phyloP scores from a whole-genome alignment of 1,140 invertebrate species.

The Papilio aristodemus region DNA sequence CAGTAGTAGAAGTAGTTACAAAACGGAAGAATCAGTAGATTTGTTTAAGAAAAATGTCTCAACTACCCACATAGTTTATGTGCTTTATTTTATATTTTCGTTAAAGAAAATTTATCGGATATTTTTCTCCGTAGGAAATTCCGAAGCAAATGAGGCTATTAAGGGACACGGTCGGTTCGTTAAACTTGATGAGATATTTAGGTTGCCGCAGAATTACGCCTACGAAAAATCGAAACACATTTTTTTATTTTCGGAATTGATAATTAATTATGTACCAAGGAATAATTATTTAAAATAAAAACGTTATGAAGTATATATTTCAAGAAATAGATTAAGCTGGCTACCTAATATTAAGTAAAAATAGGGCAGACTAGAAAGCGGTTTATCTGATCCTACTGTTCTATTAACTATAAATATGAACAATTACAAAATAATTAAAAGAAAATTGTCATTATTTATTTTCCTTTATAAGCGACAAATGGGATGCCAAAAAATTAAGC shows the following conservation, averaged over 20 bases:
- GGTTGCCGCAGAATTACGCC: neutral
- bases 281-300: neutral
- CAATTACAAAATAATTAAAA: too few relatives aligned
- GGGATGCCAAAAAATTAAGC: too few relatives aligned
- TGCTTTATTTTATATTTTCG: constrained; percentile 9
- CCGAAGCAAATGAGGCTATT: constrained; percentile 23
- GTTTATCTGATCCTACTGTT: too few relatives aligned
- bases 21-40: too few relatives aligned
- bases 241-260: neutral
- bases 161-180: constrained; percentile 9
- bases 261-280: constrained; percentile 14
- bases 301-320: too few relatives aligned
- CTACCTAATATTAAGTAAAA: too few relatives aligned
- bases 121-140: constrained; percentile 10
- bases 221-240: constrained; percentile 12
- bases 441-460: too few relatives aligned
- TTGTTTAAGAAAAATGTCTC: neutral
- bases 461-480: too few relatives aligned
- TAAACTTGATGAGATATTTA: constrained; percentile 15
- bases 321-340: too few relatives aligned
- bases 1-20: too few relatives aligned
- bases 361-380: too few relatives aligned
- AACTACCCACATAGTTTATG: neutral
- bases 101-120: neutral
- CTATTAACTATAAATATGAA: too few relatives aligned